Evolutionary conservation across 2,888 invertebrate species (phyloP), one percentile per base, ranked within the genome.

Genomic region (Dermolepida albohirtum): DNA sequence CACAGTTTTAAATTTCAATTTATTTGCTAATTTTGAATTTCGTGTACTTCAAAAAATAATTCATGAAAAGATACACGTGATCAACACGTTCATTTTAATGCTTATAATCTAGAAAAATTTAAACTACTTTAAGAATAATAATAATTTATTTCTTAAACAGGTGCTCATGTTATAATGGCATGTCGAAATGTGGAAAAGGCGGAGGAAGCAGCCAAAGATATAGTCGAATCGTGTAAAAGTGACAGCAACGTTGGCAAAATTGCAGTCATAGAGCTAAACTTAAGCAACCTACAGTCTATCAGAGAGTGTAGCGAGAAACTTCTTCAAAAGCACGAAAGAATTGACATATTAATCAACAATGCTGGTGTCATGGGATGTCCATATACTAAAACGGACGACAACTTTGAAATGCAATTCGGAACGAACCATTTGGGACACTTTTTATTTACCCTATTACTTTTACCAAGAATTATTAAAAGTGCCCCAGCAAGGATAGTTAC

Each of bases 341-440:
- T 91, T 8, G 87, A 91, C 74, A 84, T 91, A 66, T 82, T 91
- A 1, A 87, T 91, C 1, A 91, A 91, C 74, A 91, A 91, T 79
- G 91, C 90, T 5, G 92, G 91, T 0, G 85, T 91, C 0, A 89
- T 90, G 89, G 84, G 87, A 78, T 88, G 88, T 54, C 88, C 89
- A 0, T 82, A 85, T 54, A 82, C 84, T 0, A 81, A 83, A 51
- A 90, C 90, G 0, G 86, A 85, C 50, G 90, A 91, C 72, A 90
- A 89, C 0, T 87, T 88, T 72, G 91, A 91, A 80, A 84, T 84
- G 59, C 90, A 90, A 69, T 80, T 91, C 4, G 90, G 88, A n/a
- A 87, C 88, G 0, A 91, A 91, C 78, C 88, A 91, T 78, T 83
- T 82, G 50, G 81, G 80, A 27, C 82, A 82, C 64, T 82, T 85